A percentile compares a stretch with the other conserved stretches of the same genome.
These are phyloP conservation scores for Burhinus oedicnemus DNA, from an alignment of 2,113 vertebrate genomes.

Conservation along the genomic window DNA sequence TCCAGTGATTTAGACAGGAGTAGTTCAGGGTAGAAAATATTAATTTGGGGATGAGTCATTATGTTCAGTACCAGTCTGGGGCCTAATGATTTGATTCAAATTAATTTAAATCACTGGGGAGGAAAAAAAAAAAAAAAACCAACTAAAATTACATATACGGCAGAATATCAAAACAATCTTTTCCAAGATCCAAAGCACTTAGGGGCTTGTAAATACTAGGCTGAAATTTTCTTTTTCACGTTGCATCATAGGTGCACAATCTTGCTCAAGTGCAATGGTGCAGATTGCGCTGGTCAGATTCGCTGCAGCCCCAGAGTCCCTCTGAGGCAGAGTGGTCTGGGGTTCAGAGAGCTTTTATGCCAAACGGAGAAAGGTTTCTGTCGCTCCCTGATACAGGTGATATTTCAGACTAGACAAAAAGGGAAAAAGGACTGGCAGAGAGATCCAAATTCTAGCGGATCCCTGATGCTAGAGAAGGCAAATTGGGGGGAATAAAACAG, in stretches of 20 bases:
- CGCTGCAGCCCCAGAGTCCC: neutral
- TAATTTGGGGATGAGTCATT: conserved; percentile 80
- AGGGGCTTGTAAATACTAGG: neutral
- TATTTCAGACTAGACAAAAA: neutral
- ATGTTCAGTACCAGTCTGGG: conserved; percentile 71
- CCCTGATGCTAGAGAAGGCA: neutral
- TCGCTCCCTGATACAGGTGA: neutral
- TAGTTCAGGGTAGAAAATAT: conserved; percentile 74
- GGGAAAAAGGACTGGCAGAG: neutral
- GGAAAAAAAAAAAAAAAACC: conserved; percentile 16
- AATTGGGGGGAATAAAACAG: neutral
- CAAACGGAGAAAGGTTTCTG: neutral
- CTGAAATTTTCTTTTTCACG: neutral
- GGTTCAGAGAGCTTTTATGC: neutral
- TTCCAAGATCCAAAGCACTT: neutral
- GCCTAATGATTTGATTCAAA: conserved; percentile 79
- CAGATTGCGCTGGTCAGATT: neutral
- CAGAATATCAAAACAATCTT: neutral
- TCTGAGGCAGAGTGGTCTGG: neutral
- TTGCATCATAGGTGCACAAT: neutral
- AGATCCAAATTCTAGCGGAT: neutral
- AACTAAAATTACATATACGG: neutral
- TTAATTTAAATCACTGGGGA: conserved; percentile 75
- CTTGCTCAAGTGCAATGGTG: neutral
- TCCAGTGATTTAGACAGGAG: conserved; percentile 73